A percentile compares a stretch with the other conserved stretches of the same genome.
phyloP scores from a whole-genome alignment of 2,797 vertebrate genomes.

The Bradypodion ventrale region DNA sequence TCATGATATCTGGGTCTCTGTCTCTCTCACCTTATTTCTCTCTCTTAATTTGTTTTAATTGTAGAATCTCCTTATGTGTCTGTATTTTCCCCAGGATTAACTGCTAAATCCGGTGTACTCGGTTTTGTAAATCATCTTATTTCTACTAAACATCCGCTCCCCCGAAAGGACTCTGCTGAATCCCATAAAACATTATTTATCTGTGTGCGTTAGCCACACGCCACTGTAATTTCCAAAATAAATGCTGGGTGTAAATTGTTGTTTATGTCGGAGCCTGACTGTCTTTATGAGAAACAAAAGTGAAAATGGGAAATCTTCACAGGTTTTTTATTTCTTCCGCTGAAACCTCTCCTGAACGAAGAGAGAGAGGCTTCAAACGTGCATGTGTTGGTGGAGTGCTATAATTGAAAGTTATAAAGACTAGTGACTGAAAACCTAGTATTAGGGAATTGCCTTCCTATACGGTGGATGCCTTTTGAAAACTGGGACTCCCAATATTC shows the following conservation, averaged over 20 bases:
- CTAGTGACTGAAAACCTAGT: slow-evolving; percentile 71
- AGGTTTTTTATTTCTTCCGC: slow-evolving; percentile 76
- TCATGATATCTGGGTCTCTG: background rate
- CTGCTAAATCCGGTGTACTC: slow-evolving; percentile 68
- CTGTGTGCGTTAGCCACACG: slow-evolving; percentile 77
- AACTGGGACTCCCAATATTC: slow-evolving; percentile 2
- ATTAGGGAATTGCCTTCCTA: slow-evolving; percentile 66
- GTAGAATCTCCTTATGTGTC: slow-evolving; percentile 50
- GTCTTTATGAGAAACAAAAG: slow-evolving; percentile 82
- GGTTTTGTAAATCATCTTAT: slow-evolving; percentile 71
- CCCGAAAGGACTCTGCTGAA: slow-evolving; percentile 77
- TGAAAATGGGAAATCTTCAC: slow-evolving; percentile 75
- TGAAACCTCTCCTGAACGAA: slow-evolving; percentile 69
- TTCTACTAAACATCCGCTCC: slow-evolving; percentile 73
- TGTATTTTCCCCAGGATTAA: slow-evolving; percentile 74
- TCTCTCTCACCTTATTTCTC: background rate
- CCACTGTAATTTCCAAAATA: slow-evolving; percentile 82
- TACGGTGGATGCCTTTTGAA: slow-evolving; percentile 1
- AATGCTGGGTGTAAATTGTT: slow-evolving; percentile 81
- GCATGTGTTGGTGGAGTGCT: slow-evolving; percentile 62
- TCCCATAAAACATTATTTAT: slow-evolving; percentile 84
- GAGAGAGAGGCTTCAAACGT: slow-evolving; percentile 43
- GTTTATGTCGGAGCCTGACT: slow-evolving; percentile 81
- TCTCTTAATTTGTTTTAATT: slow-evolving; percentile 48
- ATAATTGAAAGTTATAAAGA: slow-evolving; percentile 70